These are phyloP conservation scores for Melieria crassipennis DNA, from an alignment of 2,888 invertebrate species.

Conservation along the genomic window DNA sequence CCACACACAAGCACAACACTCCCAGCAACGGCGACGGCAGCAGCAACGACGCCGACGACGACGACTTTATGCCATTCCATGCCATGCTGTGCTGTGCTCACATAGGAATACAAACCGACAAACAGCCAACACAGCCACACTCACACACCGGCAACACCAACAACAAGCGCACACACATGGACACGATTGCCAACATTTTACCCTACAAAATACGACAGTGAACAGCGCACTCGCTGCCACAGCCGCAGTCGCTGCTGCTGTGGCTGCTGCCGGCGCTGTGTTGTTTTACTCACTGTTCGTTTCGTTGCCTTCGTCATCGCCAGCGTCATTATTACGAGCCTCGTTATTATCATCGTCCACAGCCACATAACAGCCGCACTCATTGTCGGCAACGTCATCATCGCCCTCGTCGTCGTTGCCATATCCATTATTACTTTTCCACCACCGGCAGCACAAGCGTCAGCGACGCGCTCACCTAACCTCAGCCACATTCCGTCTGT, in stretches of 20 bases:
- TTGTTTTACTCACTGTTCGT: slow-evolving; percentile 25
- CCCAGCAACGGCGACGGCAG: slow-evolving; percentile 2
- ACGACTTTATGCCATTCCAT: slow-evolving; percentile 14
- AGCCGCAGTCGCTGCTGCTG: too few relatives aligned
- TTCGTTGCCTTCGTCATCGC: slow-evolving; percentile 5
- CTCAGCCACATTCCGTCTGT: not conserved
- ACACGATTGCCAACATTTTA: not conserved
- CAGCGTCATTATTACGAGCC: not conserved
- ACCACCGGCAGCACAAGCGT: not conserved
- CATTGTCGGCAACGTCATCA: not conserved
- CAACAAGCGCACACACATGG: not conserved
- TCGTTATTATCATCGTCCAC: slow-evolving; percentile 20
- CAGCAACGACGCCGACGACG: slow-evolving; percentile 11
- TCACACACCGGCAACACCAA: not conserved
- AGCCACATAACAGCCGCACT: not conserved
- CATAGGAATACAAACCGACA: not conserved
- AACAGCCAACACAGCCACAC: too few relatives aligned
- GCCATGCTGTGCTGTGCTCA: not conserved
- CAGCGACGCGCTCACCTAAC: not conserved
- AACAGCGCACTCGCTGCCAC: too few relatives aligned
- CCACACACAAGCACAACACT: slow-evolving; percentile 13
- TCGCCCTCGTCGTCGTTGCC: not conserved
- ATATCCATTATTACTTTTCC: not conserved
- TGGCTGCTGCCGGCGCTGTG: not conserved
- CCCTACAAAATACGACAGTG: not conserved